phyloP scores from a whole-genome alignment of 2,888 invertebrate species.

The Tenthredo notha region DNA sequence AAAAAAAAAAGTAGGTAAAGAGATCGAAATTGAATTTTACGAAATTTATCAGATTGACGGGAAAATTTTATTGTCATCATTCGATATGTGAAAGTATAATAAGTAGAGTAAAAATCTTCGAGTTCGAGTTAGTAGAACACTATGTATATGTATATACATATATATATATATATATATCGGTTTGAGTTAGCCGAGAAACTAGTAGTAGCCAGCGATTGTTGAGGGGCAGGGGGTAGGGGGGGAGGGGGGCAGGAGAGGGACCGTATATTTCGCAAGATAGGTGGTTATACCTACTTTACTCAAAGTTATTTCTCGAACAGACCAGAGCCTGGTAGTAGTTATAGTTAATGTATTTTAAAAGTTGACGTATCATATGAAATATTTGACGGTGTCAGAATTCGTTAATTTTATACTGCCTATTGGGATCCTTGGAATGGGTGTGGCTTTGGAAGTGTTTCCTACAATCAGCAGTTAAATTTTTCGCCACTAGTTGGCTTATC shows the following conservation, averaged over 20 bases:
- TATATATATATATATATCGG: not conserved
- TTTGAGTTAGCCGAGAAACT: conserved; percentile 15
- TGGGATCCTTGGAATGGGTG: no score
- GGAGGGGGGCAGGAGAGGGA: no score
- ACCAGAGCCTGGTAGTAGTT: not conserved
- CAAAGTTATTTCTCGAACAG: conserved; percentile 15
- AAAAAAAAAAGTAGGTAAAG: not conserved
- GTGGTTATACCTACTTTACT: conserved; percentile 11
- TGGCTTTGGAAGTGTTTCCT: no score
- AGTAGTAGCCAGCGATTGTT: conserved; percentile 23
- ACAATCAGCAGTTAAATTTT: no score
- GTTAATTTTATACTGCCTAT: conserved; percentile 11
- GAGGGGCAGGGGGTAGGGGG: no score
- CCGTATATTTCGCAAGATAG: conserved; percentile 20
- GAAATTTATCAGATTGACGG: not conserved
- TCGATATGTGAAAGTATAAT: conserved; percentile 22
- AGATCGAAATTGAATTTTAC: not conserved
- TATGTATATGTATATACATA: no score
- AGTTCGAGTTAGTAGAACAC: no score
- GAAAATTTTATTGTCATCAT: conserved; percentile 4
- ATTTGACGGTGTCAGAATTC: conserved; percentile 32
- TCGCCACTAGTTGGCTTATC: no score
- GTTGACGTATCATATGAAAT: conserved; percentile 16
- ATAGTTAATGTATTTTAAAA: not conserved
- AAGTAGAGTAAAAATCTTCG: conserved; percentile 33